These are phyloP conservation scores for Drosophila setosimentum DNA, from an alignment of 2,888 invertebrate species.

Conservation along the genomic window DNA sequence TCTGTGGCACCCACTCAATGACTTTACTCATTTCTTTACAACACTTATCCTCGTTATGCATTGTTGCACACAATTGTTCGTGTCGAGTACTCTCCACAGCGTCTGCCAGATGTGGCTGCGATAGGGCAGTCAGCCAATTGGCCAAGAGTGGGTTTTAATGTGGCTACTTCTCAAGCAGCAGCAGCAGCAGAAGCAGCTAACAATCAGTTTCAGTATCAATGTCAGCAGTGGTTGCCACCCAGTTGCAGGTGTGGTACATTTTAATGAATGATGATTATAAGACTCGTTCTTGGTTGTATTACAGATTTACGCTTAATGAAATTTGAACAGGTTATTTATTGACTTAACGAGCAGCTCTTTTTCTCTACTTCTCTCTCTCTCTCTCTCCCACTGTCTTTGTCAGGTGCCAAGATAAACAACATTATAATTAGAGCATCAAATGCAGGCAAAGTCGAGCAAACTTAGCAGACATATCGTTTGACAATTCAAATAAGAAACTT, in stretches of 20 bases:
- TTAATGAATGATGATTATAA: constrained; percentile 72
- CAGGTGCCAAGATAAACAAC: constrained; percentile 37
- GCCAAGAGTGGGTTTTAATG: constrained; percentile 46
- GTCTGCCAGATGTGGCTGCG: constrained; percentile 58
- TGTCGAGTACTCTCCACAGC: constrained; percentile 28
- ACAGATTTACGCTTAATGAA: constrained; percentile 58
- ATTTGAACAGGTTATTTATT: constrained; percentile 68
- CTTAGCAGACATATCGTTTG: constrained; percentile 39
- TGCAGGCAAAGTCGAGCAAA: constrained; percentile 48
- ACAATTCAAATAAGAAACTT: constrained; percentile 34
- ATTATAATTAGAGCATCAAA: constrained; percentile 72
- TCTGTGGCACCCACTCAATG: not conserved
- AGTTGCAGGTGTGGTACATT: constrained; percentile 42
- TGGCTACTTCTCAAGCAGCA: constrained; percentile 47
- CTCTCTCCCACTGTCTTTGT: constrained; percentile 32
- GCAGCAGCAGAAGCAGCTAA: constrained; percentile 5
- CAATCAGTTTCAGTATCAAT: constrained; percentile 61
- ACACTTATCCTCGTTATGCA: constrained; percentile 74
- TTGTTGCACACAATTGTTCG: constrained; percentile 61
- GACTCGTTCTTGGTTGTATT: constrained; percentile 20
- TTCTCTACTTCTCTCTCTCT: constrained; percentile 14
- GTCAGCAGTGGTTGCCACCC: constrained; percentile 31
- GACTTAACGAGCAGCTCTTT: constrained; percentile 25
- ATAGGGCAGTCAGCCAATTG: constrained; percentile 66
- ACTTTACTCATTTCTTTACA: constrained; percentile 52